Conservation (phyloP, 1,140 invertebrate species). For the Trichonephila inaurata region DNA sequence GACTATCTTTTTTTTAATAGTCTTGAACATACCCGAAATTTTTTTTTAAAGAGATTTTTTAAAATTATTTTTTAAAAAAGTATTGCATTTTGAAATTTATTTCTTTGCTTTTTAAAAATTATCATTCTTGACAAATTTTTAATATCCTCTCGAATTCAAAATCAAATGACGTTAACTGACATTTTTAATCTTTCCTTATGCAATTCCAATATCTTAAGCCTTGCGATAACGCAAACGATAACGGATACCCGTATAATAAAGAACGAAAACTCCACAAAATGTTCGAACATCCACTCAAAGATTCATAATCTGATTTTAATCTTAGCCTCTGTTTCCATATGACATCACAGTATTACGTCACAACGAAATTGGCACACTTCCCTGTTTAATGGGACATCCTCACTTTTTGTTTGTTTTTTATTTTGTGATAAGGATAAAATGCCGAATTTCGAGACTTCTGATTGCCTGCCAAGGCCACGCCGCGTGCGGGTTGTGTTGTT, state of each 20-base stretch:
- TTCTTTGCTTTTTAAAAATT: no score
- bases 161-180: background rate
- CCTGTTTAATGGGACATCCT: slow-evolving; percentile 24
- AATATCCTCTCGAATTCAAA: background rate
- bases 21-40: no score
- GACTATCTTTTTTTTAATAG: no score
- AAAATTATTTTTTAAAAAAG: no score
- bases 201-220: background rate
- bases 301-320: no score
- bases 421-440: slow-evolving; percentile 1
- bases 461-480: slow-evolving; percentile 23
- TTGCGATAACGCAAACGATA: background rate
- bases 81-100: no score
- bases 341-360: background rate
- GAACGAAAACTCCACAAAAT: background rate
- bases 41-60: no score
- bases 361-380: background rate
- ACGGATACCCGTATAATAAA: background rate
- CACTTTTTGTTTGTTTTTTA: background rate
- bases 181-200: background rate
- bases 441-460: background rate
- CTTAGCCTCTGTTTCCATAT: background rate
- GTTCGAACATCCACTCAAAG: no score
- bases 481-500: background rate
- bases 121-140: no score